Evolutionary conservation across 2,888 invertebrate species (phyloP), one percentile per base, ranked within the genome.

Genomic region (Drosophila birchii): DNA sequence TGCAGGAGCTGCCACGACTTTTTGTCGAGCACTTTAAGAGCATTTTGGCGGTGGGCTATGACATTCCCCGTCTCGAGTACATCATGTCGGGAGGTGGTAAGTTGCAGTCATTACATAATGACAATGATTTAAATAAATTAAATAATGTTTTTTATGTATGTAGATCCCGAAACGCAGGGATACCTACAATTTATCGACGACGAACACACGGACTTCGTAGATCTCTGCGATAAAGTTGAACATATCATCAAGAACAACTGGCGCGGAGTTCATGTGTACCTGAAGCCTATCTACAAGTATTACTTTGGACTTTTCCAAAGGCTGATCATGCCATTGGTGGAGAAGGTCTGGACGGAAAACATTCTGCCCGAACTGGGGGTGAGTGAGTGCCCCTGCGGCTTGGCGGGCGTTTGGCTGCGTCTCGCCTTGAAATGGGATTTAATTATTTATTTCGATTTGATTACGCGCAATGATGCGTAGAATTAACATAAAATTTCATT

Each of bases 401-500:
- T 6, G 26, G 41, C n/a, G 26, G 26, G 45, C 47, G n/a, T 32
- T 8, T 29, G 20, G 26, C 36, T 26, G 78, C 78, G 80, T 16
- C 36, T 26, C 76, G 74, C 74, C 81, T 82, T 76, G 57, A 79
- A 90, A 81, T 78, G 80, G 80, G 88, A 90, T 90, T 88, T 88
- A 91, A 91, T 91, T 91, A 91, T 86, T 91, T 90, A 91, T 91
- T 91, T 90, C 81, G 83, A 91, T 91, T 91, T 90, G 85, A 91
- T 92, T 92, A 91, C 80, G 86, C 81, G 88, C 91, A 91, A 88
- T 90, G 91, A 91, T 88, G 90, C 92, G 88, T 86, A 91, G 90
- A 91, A 92, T 92, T 92, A 92, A 92, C 88, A 92, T 89, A 85
- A 89, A 92, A 92, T 92, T 91, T 85, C 81, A 91, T 92, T 92